phyloP scores from a whole-genome alignment of 2,888 invertebrate species.

The Rhabditoides inermis region DNA sequence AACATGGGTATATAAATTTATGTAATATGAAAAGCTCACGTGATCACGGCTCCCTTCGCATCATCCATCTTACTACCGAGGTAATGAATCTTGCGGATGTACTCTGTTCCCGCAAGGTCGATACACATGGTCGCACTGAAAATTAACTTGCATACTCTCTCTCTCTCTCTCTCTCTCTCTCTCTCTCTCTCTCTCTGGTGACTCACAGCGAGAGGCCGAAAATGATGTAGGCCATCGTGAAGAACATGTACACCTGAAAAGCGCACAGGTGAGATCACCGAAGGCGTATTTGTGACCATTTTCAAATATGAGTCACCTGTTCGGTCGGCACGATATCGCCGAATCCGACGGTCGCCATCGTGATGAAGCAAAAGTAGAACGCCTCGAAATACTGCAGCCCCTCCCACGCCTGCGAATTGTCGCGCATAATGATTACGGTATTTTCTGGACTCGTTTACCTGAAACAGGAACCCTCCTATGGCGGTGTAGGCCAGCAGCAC shows the following conservation, averaged over 20 bases:
- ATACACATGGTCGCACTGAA: conserved; percentile 52
- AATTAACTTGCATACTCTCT: background rate
- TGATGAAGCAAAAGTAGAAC: conserved; percentile 52
- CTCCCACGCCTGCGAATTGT: conserved; percentile 35
- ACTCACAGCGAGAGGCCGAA: conserved; percentile 49
- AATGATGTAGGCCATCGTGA: conserved; percentile 52
- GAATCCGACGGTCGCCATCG: conserved; percentile 53
- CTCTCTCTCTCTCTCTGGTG: background rate
- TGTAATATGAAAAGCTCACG: conserved; percentile 8
- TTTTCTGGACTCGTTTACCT: conserved; percentile 10
- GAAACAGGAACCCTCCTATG: conserved; percentile 49
- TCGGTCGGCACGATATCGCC: conserved; percentile 51
- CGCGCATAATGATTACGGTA: background rate
- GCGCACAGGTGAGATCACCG: too few species aligned
- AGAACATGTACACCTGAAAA: conserved; percentile 51
- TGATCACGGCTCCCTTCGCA: conserved; percentile 49
- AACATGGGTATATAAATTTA: background rate
- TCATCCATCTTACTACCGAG: conserved; percentile 51
- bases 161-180: background rate
- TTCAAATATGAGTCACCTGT: too few species aligned
- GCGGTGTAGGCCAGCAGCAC: conserved; percentile 49
- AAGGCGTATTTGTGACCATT: too few species aligned
- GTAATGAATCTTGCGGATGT: conserved; percentile 50
- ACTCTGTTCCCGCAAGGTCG: conserved; percentile 51
- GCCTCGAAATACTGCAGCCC: conserved; percentile 49